phyloP scores from a whole-genome alignment of 2,888 invertebrate genomes.

The Unio delphinus region DNA sequence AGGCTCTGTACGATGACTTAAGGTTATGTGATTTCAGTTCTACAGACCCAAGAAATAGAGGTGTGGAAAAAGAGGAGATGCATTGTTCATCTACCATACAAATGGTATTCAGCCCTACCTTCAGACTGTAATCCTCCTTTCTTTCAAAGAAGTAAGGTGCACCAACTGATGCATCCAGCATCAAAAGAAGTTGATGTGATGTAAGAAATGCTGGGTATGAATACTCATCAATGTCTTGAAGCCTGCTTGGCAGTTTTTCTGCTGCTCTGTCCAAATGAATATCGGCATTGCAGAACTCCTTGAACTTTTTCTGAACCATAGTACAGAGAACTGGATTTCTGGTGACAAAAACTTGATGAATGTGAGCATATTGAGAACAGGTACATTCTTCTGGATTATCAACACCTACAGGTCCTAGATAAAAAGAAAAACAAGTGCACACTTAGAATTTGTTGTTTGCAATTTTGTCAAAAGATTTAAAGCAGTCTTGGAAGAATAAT shows the following conservation, averaged over 20 bases:
- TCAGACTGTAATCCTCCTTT: conserved; percentile 40
- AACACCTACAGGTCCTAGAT: no score
- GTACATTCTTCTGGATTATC: no score
- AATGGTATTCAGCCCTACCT: background rate
- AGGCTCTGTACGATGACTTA: no score
- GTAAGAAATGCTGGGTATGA: no score
- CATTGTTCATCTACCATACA: no score
- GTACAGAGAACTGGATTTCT: conserved; percentile 30
- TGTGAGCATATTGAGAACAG: background rate
- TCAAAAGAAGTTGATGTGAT: conserved; percentile 14
- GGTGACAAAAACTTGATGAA: conserved; percentile 29
- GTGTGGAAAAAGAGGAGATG: no score
- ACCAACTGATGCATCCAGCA: conserved; percentile 22
- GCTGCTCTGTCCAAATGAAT: background rate
- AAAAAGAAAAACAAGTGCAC: no score
- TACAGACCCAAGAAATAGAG: no score
- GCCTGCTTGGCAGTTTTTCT: conserved; percentile 3
- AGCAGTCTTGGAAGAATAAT: no score
- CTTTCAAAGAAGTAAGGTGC: conserved; percentile 17
- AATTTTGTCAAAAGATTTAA: no score
- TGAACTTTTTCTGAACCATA: conserved; percentile 31
- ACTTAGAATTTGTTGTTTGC: no score
- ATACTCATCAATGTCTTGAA: conserved; percentile 1
- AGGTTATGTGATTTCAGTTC: no score
- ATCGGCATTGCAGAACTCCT: conserved; percentile 11